phyloP scores from a whole-genome alignment of 2,888 invertebrate genomes.

The Chrysodeixis includens region DNA sequence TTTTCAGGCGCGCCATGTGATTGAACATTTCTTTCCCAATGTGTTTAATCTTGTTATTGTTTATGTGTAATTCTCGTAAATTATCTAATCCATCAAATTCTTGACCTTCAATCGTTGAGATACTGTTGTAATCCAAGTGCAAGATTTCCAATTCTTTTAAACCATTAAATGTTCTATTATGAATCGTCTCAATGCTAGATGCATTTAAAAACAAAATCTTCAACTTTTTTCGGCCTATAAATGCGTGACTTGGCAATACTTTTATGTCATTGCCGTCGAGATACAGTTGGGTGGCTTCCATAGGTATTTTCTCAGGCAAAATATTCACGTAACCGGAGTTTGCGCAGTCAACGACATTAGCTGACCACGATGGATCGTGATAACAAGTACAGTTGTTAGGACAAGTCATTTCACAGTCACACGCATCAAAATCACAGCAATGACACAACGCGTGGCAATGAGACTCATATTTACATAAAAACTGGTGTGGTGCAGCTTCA shows the following conservation, averaged over 20 bases:
- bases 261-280: constrained; percentile 95
- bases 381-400: constrained; percentile 96
- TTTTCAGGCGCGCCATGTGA: constrained; percentile 90
- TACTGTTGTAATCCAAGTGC: constrained; percentile 93
- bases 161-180: constrained; percentile 96
- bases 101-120: constrained; percentile 92
- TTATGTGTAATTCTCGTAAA: constrained; percentile 92
- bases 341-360: constrained; percentile 95
- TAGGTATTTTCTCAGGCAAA: constrained; percentile 95
- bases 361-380: constrained; percentile 96
- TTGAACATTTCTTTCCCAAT: constrained; percentile 93
- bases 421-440: constrained; percentile 97
- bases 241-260: constrained; percentile 94
- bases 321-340: constrained; percentile 91
- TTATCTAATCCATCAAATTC: constrained; percentile 94
- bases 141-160: constrained; percentile 93
- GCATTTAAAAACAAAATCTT: constrained; percentile 93
- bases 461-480: constrained; percentile 95
- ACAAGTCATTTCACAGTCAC: constrained; percentile 97
- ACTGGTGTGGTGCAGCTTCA: constrained; percentile 94
- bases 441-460: constrained; percentile 96
- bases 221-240: constrained; percentile 95
- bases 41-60: constrained; percentile 92
- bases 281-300: constrained; percentile 96
- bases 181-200: constrained; percentile 93